Evolutionary conservation across 2,113 vertebrate genomes (phyloP).

Genomic region (Chaenogobius annularis): DNA sequence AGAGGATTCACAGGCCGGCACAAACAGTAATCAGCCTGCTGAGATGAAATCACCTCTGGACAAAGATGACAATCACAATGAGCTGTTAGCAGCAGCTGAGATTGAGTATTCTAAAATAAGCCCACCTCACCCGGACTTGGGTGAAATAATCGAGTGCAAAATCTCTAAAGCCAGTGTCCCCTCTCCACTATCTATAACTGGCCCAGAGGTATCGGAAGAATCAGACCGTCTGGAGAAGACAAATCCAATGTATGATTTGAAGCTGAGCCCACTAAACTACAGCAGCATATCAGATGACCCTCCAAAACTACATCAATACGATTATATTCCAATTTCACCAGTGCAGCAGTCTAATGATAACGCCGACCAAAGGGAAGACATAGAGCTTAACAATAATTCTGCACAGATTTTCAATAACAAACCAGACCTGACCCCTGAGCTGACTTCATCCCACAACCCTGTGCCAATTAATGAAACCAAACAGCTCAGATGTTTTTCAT

Average conservation of each 20-base stretch:
- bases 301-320: constrained; percentile 62
- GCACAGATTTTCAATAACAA: constrained; percentile 63
- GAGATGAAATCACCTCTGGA: constrained; percentile 40
- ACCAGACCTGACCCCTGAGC: constrained; percentile 41
- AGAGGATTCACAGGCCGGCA: constrained; percentile 36
- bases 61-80: constrained; percentile 34
- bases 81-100: constrained; percentile 31
- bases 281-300: constrained; percentile 65
- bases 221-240: constrained; percentile 44
- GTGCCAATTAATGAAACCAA: constrained; percentile 36
- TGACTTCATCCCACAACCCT: constrained; percentile 38
- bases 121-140: constrained; percentile 59
- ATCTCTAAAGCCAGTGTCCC: constrained; percentile 46
- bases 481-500: constrained; percentile 28
- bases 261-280: constrained; percentile 75
- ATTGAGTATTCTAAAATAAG: constrained; percentile 60
- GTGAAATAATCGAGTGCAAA: constrained; percentile 51
- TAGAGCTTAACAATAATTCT: constrained; percentile 48
- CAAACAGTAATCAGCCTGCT: constrained; percentile 35
- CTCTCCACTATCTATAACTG: constrained; percentile 47
- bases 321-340: constrained; percentile 67
- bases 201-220: constrained; percentile 45
- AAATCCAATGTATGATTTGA: constrained; percentile 66
- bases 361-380: constrained; percentile 38
- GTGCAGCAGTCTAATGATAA: constrained; percentile 56